Conservation (phyloP, 2,888 invertebrate genomes). For the Autographa pulchrina region DNA sequence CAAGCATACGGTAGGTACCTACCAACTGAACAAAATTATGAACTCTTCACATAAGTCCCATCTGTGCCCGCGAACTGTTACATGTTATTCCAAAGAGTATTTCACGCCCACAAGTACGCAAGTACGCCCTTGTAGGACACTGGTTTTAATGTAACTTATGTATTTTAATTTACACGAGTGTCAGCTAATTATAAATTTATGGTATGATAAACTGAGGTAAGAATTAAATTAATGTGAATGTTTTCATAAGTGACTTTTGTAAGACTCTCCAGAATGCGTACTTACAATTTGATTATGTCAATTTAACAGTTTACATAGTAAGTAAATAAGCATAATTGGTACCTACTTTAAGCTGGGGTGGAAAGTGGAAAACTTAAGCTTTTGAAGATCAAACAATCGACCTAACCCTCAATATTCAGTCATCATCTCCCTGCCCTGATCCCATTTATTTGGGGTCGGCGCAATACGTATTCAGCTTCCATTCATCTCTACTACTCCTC, state of each 20-base stretch:
- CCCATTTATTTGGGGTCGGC: too few species aligned
- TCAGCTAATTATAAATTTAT: conserved; percentile 5
- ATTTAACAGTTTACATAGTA: neutral
- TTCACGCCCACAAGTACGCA: conserved; percentile 62
- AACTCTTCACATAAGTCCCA: conserved; percentile 65
- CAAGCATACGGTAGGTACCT: conserved; percentile 23
- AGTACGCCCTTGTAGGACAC: conserved; percentile 50
- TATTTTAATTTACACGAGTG: conserved; percentile 3
- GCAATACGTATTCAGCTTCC: too few species aligned
- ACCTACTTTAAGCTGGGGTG: neutral
- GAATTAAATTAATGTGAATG: neutral
- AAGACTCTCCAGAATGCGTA: neutral
- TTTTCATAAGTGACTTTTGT: neutral
- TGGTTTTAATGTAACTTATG: conserved; percentile 47
- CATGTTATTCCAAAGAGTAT: conserved; percentile 66
- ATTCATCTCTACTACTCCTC: too few species aligned
- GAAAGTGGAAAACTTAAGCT: neutral
- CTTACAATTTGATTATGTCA: neutral
- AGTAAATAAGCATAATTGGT: neutral
- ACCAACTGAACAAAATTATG: conserved; percentile 54
- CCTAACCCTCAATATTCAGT: too few species aligned
- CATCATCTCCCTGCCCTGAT: too few species aligned
- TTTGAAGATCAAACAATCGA: neutral
- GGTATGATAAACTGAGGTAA: neutral
- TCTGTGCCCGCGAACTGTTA: conserved; percentile 63